phyloP scores from a whole-genome alignment of 2,797 vertebrate species.

The Limosa lapponica region DNA sequence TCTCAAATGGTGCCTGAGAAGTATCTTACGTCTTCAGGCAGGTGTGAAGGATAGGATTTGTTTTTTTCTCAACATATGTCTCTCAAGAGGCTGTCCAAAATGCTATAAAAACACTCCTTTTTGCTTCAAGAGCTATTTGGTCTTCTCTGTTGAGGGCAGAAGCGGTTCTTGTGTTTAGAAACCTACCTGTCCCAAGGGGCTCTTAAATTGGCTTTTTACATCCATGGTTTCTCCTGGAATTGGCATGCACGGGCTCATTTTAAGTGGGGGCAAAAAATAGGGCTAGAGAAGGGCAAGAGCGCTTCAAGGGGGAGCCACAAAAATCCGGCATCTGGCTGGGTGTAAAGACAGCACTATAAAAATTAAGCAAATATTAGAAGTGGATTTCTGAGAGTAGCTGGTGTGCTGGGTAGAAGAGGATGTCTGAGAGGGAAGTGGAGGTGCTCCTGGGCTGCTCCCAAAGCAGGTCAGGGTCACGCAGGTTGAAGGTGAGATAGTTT shows the following conservation, averaged over 20 bases:
- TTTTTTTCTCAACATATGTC: accelerated
- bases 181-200: neutral
- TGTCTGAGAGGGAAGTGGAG: neutral
- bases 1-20: neutral
- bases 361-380: neutral
- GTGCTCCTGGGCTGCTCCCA: neutral
- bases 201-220: neutral
- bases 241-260: accelerated
- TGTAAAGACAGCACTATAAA: neutral
- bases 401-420: too few relatives aligned
- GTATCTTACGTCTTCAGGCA: neutral
- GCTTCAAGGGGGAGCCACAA: neutral
- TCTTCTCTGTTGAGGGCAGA: neutral
- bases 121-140: neutral
- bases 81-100: neutral
- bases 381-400: neutral
- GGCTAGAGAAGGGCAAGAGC: neutral
- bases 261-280: neutral
- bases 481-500: neutral
- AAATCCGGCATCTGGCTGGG: neutral
- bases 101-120: neutral
- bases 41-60: neutral
- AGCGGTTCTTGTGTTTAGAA: neutral
- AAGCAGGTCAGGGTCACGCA: neutral
- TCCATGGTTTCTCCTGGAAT: neutral